Evolutionary conservation across 2,888 invertebrate species (phyloP).

Genomic region (Caenorhabditis japonica): DNA sequence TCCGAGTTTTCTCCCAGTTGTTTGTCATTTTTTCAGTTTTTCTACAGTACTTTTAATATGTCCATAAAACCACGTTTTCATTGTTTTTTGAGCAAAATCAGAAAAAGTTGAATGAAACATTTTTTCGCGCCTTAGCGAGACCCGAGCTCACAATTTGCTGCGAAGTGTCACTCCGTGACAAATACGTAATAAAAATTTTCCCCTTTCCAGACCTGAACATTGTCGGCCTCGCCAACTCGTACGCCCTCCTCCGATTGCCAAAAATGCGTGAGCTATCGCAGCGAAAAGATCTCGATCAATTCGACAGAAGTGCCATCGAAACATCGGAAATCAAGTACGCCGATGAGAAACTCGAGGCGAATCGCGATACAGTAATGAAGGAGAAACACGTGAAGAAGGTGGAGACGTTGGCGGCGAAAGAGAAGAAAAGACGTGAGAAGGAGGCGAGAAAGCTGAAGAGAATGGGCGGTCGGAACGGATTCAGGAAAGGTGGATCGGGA

Average conservation of each 20-base stretch:
- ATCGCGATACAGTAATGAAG: conserved; percentile 52
- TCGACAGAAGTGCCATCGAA: conserved; percentile 70
- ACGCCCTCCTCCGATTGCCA: conserved; percentile 90
- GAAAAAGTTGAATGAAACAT: no score
- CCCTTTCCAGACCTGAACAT: conserved; percentile 50
- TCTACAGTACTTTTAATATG: no score
- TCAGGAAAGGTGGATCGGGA: conserved; percentile 28
- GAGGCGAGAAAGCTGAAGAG: conserved; percentile 52
- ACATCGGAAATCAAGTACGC: conserved; percentile 70
- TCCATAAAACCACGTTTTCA: no score
- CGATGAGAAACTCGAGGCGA: conserved; percentile 57
- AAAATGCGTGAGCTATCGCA: conserved; percentile 89
- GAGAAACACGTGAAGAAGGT: conserved; percentile 64
- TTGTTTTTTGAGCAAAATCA: no score
- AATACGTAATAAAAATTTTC: no score
- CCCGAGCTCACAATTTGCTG: no score
- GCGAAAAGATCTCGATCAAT: conserved; percentile 59
- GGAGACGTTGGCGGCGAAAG: conserved; percentile 56
- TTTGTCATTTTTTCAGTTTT: no score
- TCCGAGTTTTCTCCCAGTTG: no score
- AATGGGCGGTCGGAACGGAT: conserved; percentile 43
- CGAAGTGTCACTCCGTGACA: no score
- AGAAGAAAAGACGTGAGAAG: conserved; percentile 55
- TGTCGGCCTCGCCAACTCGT: conserved; percentile 87
- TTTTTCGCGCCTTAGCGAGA: no score